Evolutionary conservation across 64 coral and sea anemone species (phyloP).

Genomic region (Orbicella faveolata): DNA sequence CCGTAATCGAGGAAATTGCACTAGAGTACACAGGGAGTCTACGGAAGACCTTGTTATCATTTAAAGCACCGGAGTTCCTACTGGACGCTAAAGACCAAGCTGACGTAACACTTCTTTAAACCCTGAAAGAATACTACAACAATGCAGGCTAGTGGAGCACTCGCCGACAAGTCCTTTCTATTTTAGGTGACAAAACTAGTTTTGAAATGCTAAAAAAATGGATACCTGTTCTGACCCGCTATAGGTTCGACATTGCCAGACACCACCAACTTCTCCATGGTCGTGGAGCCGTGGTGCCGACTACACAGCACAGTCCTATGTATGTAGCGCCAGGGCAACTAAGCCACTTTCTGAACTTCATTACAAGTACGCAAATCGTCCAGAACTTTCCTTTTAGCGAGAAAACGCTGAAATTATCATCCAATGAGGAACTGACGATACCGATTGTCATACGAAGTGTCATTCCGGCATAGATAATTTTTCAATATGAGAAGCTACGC

Average conservation of each 20-base stretch:
- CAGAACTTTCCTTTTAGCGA: constrained; percentile 1
- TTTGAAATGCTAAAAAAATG: constrained; percentile 18
- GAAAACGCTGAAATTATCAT: constrained; percentile 19
- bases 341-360: constrained; percentile 18
- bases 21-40: constrained; percentile 21
- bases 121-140: constrained; percentile 10
- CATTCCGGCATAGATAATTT: constrained; percentile 14
- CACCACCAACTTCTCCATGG: constrained; percentile 14
- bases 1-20: constrained; percentile 51
- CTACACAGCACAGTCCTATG: background rate
- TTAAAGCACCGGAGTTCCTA: background rate
- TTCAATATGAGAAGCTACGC: constrained; percentile 17
- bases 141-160: constrained; percentile 27
- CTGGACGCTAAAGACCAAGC: constrained; percentile 5
- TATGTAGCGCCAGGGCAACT: constrained; percentile 28
- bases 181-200: constrained; percentile 20
- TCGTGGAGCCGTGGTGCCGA: constrained; percentile 2
- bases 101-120: constrained; percentile 1
- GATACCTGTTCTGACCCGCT: constrained; percentile 15
- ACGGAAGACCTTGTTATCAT: constrained; percentile 13
- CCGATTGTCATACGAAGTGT: constrained; percentile 10
- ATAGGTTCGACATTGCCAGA: constrained; percentile 24
- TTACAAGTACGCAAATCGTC: constrained; percentile 20
- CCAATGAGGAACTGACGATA: constrained; percentile 15
- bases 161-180: constrained; percentile 20